Evolutionary conservation across 92 coral and sea anemone species (phyloP), one percentile per base, ranked within the genome.

Genomic region (Bergia sp.): DNA sequence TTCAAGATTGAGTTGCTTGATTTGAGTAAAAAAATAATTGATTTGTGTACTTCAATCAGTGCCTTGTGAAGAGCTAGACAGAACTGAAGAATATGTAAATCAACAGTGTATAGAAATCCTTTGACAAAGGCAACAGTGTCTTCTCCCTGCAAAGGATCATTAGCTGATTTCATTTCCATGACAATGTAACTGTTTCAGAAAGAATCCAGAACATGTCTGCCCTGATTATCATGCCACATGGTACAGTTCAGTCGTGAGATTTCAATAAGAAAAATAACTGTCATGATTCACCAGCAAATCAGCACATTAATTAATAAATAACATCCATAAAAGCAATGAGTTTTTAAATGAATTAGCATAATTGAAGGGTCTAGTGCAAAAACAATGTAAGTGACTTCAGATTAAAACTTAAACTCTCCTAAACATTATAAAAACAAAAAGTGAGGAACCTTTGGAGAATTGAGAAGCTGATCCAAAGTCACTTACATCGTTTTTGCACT

Each of bases 131-230:
- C 80, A 42, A 76, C 57, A 84, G 66, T 65, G 78, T 4, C 79
- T 84, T 47, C 15, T 21, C 16, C 47, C 79, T 71, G 5, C 47
- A 84, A 71, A 69, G 64, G 79, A 44, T 37, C 64, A 84, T 84
- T 84, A 69, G 29, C 77, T 83, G 53, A 69, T 42, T 83, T 84
- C 79, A 72, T 84, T 20, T 84, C 87, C 87, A 71, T 21, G 79
- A 8, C 87, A 71, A 84, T 50, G 41, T 43, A 16, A 45, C 58
- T 45, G 77, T 72, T 29, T 84, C 10, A 69, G 77, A 71, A 84
- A 71, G 79, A 84, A 84, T 71, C 64, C 40, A 44, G 23, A 84
- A 72, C 20, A 43, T 72, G 86, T 45, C 23, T 29, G 57, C 65
- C 44, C 58, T 69, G 64, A 45, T 71, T 41, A n/a, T 67, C 71